Percentiles rank a stretch among this genome's conserved stretches.
phyloP scores from a whole-genome alignment of 2,797 vertebrate genomes.

The Smutsia gigantea region DNA sequence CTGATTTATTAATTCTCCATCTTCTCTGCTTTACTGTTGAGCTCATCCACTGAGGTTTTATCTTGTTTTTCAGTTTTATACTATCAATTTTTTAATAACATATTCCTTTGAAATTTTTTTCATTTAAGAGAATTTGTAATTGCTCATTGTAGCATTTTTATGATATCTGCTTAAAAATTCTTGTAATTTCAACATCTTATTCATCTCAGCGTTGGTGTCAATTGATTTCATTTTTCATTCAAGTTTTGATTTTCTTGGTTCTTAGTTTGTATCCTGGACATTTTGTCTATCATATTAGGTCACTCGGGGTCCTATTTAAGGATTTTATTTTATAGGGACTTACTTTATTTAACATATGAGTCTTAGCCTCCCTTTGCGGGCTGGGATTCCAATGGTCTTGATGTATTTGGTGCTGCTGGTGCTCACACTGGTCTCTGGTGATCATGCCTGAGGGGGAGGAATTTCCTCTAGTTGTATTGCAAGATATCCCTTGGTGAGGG shows the following conservation, averaged over 20 bases:
- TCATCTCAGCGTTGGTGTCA: not conserved
- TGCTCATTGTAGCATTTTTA: not conserved
- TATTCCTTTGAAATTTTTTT: not conserved
- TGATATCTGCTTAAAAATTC: conserved; percentile 32
- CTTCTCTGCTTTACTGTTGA: not conserved
- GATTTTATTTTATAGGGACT: not conserved
- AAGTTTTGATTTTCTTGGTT: conserved; percentile 3
- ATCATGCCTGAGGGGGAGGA: not conserved
- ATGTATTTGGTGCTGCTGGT: not conserved
- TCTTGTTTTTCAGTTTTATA: conserved; percentile 26
- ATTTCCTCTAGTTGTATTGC: not conserved
- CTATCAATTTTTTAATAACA: not conserved
- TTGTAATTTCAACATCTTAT: conserved; percentile 29
- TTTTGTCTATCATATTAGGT: conserved; percentile 24
- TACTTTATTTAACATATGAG: not conserved
- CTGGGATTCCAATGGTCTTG: not conserved
- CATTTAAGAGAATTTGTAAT: not conserved
- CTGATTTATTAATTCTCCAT: not conserved
- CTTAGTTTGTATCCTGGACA: not conserved
- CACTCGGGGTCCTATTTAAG: not conserved
- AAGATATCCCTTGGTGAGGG: not conserved
- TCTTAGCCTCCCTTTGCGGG: not conserved
- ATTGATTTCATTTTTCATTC: not conserved
- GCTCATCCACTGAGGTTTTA: not conserved
- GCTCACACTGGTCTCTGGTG: not conserved